Evolutionary conservation across 1,140 invertebrate species (phyloP), one percentile per base, ranked within the genome.

Genomic region (Hirudo medicinalis): DNA sequence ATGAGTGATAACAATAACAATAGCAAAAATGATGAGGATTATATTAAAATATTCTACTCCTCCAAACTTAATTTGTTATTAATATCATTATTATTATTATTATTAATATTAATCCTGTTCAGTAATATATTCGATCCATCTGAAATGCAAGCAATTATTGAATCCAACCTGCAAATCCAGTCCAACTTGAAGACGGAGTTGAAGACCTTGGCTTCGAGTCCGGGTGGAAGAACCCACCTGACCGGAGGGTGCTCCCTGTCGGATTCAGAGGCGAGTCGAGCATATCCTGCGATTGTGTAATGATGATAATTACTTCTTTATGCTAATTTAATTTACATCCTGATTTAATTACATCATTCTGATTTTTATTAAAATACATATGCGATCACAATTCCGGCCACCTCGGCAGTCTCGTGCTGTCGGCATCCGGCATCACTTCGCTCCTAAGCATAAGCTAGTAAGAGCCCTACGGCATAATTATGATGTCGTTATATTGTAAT

Each of bases 101-200:
- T 57, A 15, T 22, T 29, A 20, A 2, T 17, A 25, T 17, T 71
- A 13, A n/a, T n/a, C n/a, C n/a, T n/a, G n/a, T n/a, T n/a, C 19
- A 25, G 5, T 27, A 27, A 36, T 6, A 36, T 6, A 36, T 36
- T 36, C 32, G 8, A 68, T 19, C 54, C 25, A 20, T 71, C 53
- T 78, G n/a, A n/a, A n/a, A n/a, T n/a, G n/a, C n/a, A n/a, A n/a
- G n/a, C n/a, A n/a, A n/a, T n/a, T n/a, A n/a, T n/a, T n/a, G n/a
- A n/a, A n/a, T n/a, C n/a, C n/a, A n/a, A 85, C 83, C 84, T 83
- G 75, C 91, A 94, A 72, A 98, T 91, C 94, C 94, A 98, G 79
- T 97, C 94, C 6, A 97, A 87, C 83, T 91, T 89, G 81, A 98
- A 97, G 29, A 97, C 91, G 69, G 94, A 94, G 76, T 92, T 93